phyloP scores from a whole-genome alignment of 2,888 invertebrate species.

The Carpatolechia fugitivella region DNA sequence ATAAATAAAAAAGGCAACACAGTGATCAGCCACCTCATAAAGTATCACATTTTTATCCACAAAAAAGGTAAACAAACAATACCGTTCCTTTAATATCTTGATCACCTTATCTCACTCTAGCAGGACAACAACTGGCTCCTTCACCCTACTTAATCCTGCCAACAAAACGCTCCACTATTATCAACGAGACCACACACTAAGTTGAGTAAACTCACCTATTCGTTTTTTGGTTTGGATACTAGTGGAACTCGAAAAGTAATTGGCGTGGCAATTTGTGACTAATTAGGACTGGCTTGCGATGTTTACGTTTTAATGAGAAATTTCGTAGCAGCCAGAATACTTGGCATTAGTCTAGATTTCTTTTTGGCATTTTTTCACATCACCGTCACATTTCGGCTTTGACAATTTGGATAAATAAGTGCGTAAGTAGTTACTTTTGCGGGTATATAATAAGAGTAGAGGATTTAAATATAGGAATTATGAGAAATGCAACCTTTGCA shows the following conservation, averaged over 20 bases:
- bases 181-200: constrained; percentile 3
- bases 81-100: neutral
- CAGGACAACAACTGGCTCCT: neutral
- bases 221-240: neutral
- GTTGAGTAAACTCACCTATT: constrained; percentile 7
- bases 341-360: no score
- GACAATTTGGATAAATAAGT: neutral
- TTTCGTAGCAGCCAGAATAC: no score
- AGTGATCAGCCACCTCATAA: no score
- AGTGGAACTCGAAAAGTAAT: neutral
- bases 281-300: neutral
- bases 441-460: no score
- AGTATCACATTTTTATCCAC: neutral
- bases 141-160: neutral
- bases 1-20: no score
- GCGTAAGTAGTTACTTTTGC: no score
- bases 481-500: no score
- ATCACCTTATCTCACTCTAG: neutral
- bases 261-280: neutral
- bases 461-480: no score
- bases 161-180: neutral
- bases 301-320: no score
- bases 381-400: no score
- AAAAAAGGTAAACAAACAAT: neutral
- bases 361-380: no score